Evolutionary conservation across 2,797 vertebrate species (phyloP).

Genomic region (Numenius phaeopus): DNA sequence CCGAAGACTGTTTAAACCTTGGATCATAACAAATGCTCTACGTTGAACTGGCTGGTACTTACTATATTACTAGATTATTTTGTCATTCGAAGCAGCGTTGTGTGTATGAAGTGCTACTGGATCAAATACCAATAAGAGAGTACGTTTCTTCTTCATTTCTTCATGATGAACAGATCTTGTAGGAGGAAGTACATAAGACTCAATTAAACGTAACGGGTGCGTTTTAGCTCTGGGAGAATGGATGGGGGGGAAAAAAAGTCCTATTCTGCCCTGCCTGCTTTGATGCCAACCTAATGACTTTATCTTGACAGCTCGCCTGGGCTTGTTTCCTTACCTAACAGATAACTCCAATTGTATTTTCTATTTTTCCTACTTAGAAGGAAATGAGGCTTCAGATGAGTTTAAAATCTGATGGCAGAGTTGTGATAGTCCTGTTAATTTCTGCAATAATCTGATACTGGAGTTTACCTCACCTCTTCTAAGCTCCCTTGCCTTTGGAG

Average conservation of each 20-base stretch:
- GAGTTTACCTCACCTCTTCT: neutral
- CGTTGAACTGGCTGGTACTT: neutral
- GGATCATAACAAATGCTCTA: neutral
- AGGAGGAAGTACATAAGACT: neutral
- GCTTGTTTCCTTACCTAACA: constrained; percentile 1
- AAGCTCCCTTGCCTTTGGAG: neutral
- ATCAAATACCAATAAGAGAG: neutral
- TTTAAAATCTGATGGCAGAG: neutral
- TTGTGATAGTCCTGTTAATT: neutral
- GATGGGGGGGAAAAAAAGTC: accelerated
- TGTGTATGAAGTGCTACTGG: neutral
- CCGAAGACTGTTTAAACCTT: neutral
- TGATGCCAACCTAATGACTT: neutral
- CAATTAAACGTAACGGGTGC: neutral
- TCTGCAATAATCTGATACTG: neutral
- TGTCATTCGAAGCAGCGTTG: neutral
- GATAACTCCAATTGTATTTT: neutral
- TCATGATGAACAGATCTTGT: neutral
- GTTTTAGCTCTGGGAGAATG: neutral
- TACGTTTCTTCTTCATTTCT: neutral
- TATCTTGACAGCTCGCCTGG: neutral
- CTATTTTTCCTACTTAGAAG: neutral
- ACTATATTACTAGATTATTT: neutral
- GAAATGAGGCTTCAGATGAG: neutral
- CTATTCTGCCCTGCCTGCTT: neutral